These are phyloP conservation scores for Pectinophora gossypiella DNA, from an alignment of 1,140 invertebrate genomes.

Conservation along the genomic window DNA sequence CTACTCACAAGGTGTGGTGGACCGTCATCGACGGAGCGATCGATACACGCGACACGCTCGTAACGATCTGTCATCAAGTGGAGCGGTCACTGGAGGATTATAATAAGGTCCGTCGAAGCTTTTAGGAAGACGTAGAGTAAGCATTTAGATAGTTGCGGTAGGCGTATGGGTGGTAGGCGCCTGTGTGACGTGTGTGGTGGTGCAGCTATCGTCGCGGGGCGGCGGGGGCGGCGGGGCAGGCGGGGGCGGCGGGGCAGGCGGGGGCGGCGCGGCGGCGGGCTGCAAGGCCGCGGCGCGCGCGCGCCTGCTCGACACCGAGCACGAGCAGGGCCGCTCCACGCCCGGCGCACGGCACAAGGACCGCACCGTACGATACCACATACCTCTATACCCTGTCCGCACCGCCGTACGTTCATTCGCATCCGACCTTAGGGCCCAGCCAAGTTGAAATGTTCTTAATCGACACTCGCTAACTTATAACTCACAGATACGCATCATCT, in stretches of 20 bases:
- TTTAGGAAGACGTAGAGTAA: too few species aligned
- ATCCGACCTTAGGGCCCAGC: too few species aligned
- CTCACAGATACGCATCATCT: too few species aligned
- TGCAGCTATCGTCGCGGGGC: constrained; percentile 23
- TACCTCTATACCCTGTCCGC: background rate
- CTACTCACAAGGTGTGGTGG: too few species aligned
- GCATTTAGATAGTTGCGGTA: background rate
- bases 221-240: constrained; percentile 19
- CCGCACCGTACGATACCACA: constrained; percentile 2
- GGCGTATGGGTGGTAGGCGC: constrained; percentile 6
- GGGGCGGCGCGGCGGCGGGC: constrained; percentile 10
- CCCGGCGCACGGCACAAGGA: constrained; percentile 46
- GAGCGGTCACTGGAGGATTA: too few species aligned
- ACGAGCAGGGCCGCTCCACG: constrained; percentile 67
- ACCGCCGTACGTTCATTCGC: background rate
- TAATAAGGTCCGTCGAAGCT: too few species aligned
- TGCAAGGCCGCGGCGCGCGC: constrained; percentile 29
- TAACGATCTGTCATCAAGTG: too few species aligned
- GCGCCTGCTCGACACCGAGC: constrained; percentile 61
- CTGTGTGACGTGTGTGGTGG: constrained; percentile 32
- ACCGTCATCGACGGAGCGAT: too few species aligned
- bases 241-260: constrained; percentile 10
- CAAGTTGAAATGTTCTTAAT: too few species aligned
- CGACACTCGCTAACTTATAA: too few species aligned
- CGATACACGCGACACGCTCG: too few species aligned